Conservation (phyloP, 1,140 invertebrate genomes). For the Trissolcus basalis region DNA sequence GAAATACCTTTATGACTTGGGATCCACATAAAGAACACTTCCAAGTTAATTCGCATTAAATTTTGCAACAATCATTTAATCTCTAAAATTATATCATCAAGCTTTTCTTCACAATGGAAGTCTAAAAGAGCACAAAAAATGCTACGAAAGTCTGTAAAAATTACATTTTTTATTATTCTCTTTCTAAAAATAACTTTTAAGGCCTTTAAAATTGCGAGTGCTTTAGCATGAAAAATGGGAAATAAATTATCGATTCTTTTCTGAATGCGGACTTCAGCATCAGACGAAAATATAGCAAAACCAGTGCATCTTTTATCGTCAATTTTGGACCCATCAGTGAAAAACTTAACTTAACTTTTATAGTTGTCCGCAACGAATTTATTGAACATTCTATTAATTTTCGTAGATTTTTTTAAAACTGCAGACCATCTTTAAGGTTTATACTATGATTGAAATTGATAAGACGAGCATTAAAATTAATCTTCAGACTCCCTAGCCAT, state of each 20-base stretch:
- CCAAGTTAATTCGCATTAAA: neutral
- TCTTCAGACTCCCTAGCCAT: neutral
- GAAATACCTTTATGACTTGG: constrained; percentile 3
- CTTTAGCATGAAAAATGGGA: constrained; percentile 3
- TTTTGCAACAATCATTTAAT: constrained; percentile 6
- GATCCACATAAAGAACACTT: neutral
- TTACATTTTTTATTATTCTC: neutral
- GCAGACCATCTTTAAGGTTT: neutral
- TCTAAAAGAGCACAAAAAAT: neutral
- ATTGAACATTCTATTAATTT: neutral
- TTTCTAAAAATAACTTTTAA: constrained; percentile 1
- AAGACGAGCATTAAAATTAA: neutral
- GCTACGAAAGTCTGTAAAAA: neutral
- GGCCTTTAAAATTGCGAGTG: neutral
- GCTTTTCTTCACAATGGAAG: neutral
- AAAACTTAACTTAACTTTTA: neutral
- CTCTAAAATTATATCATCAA: neutral
- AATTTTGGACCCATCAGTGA: constrained; percentile 4
- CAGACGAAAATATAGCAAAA: neutral
- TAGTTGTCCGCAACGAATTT: neutral
- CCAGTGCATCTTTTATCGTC: neutral
- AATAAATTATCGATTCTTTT: constrained; percentile 3
- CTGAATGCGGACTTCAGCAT: neutral
- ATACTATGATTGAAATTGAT: neutral
- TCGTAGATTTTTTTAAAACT: neutral